phyloP scores from a whole-genome alignment of 2,797 vertebrate genomes.

The Coccyzus lansbergi region DNA sequence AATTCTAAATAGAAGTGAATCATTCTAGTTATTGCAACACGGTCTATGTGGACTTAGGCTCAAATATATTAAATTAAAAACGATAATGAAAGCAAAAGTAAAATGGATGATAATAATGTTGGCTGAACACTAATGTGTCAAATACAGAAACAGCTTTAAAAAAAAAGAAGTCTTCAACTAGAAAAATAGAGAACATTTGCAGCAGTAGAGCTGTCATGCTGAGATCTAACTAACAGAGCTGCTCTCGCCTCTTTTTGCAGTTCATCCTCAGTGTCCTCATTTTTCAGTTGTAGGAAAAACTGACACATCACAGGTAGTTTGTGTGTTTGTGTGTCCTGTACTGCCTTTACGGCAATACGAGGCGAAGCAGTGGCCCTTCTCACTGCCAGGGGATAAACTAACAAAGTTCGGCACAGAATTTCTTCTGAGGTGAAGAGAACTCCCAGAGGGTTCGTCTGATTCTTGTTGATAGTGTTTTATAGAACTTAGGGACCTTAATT shows the following conservation, averaged over 20 bases:
- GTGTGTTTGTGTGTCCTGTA: conserved; percentile 52
- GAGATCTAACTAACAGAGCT: conserved; percentile 70
- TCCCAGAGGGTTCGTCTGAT: conserved; percentile 8
- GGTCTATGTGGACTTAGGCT: conserved; percentile 66
- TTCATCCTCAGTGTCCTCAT: conserved; percentile 58
- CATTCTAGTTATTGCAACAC: conserved; percentile 77
- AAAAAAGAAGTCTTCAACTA: conserved; percentile 64
- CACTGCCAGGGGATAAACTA: not conserved
- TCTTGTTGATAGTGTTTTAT: not conserved
- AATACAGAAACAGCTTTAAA: conserved; percentile 66
- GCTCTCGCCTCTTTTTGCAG: conserved; percentile 64
- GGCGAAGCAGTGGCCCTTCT: conserved; percentile 31
- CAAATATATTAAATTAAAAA: conserved; percentile 78
- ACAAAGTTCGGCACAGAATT: conserved; percentile 19
- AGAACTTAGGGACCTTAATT: conserved; percentile 32
- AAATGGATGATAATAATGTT: conserved; percentile 73
- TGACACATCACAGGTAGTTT: conserved; percentile 32
- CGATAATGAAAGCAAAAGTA: conserved; percentile 75
- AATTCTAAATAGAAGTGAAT: conserved; percentile 70
- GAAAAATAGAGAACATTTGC: conserved; percentile 75
- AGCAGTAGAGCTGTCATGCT: conserved; percentile 63
- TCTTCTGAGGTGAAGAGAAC: not conserved
- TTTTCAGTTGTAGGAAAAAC: conserved; percentile 44
- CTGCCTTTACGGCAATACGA: conserved; percentile 18
- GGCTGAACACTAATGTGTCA: conserved; percentile 63